phyloP scores from a whole-genome alignment of 2,888 invertebrate genomes.

The Octonoba sinensis region DNA sequence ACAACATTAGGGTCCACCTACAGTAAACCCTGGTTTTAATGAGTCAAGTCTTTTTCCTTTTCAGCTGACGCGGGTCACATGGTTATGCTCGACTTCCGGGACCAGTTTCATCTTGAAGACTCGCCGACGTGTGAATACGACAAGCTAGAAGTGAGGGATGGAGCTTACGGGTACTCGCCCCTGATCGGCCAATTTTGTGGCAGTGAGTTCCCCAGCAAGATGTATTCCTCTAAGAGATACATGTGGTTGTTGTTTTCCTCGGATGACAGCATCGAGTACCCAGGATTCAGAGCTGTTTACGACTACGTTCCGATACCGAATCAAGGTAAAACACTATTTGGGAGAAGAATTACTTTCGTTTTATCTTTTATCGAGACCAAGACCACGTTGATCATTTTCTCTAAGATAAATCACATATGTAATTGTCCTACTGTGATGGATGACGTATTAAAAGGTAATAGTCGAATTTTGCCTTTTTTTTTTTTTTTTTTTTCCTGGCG shows the following conservation, averaged over 20 bases:
- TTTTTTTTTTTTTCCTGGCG: no score
- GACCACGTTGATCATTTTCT: no score
- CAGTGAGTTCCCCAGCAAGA: conserved; percentile 79
- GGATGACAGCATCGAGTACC: conserved; percentile 84
- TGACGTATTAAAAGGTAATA: no score
- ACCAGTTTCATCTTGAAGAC: conserved; percentile 81
- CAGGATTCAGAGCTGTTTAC: conserved; percentile 85
- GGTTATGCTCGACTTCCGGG: conserved; percentile 83
- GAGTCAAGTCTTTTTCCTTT: conserved; percentile 25
- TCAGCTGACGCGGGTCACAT: conserved; percentile 71
- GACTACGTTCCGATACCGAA: conserved; percentile 75
- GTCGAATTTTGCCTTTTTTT: no score
- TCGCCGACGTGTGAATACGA: conserved; percentile 82
- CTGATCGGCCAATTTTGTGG: conserved; percentile 81
- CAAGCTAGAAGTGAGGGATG: conserved; percentile 85
- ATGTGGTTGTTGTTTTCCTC: conserved; percentile 85
- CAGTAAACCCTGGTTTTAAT: neutral
- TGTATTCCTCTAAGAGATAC: conserved; percentile 80
- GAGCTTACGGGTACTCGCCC: conserved; percentile 82
- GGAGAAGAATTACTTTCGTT: no score
- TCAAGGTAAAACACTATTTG: conserved; percentile 23
- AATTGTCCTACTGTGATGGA: no score
- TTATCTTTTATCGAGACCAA: no score
- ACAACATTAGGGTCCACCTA: no score
- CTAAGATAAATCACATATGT: no score